Percentiles rank a stretch among this genome's conserved stretches.
Evolutionary conservation across 2,113 vertebrate genomes (phyloP).

Genomic region (Tenebrosternarchus preto): DNA sequence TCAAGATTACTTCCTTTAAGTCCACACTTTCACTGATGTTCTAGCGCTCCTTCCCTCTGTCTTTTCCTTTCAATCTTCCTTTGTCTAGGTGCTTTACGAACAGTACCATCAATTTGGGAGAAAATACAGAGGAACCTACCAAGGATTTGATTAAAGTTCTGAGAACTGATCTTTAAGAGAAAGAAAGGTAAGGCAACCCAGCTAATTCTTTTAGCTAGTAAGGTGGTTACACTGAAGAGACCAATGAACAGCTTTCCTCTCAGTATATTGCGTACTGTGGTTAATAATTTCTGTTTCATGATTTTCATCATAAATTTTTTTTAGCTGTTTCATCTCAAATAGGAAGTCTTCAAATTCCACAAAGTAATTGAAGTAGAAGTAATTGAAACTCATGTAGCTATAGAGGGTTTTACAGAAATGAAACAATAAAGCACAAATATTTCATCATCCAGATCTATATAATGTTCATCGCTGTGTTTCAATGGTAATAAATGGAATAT

Average conservation of each 20-base stretch:
- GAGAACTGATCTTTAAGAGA: not conserved
- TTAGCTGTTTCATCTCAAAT: not conserved
- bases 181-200: slow-evolving; percentile 25
- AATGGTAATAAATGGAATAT: not conserved
- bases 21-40: not conserved
- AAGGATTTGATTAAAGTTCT: not conserved
- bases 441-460: too few relatives aligned
- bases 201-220: not conserved
- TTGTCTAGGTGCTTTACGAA: not conserved
- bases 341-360: slow-evolving; percentile 5
- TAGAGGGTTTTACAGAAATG: not conserved
- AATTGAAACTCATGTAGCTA: not conserved
- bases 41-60: not conserved
- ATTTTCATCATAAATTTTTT: not conserved
- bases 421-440: not conserved
- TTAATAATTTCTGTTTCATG: slow-evolving; percentile 25
- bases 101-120: not conserved
- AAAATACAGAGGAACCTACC: not conserved
- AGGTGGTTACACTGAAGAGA: not conserved
- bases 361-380: not conserved
- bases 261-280: not conserved
- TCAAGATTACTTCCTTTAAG: not conserved
- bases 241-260: not conserved
- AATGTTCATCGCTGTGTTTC: not conserved
- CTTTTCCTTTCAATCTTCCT: not conserved